phyloP scores from a whole-genome alignment of 2,797 vertebrate species.

The Pipistrellus nathusii region DNA sequence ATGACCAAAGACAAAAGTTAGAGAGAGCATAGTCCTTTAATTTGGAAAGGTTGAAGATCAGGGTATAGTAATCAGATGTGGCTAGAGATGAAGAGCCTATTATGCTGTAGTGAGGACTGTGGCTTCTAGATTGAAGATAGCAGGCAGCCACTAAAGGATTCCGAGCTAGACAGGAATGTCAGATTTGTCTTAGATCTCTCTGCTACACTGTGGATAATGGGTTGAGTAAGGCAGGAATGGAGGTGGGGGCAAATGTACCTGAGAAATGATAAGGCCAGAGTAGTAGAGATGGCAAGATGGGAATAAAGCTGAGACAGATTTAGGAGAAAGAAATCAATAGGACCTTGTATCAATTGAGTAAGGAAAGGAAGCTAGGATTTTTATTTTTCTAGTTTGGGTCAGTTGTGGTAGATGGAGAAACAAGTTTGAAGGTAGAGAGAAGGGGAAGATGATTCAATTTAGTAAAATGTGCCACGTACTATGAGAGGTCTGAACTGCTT shows the following conservation, averaged over 20 bases:
- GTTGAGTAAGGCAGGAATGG: slow-evolving; percentile 9
- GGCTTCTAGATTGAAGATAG: slow-evolving; percentile 41
- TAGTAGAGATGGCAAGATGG: background rate
- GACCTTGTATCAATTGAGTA: background rate
- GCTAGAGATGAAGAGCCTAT: background rate
- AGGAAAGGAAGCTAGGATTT: slow-evolving; percentile 29
- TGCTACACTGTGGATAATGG: background rate
- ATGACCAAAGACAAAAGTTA: slow-evolving; percentile 25
- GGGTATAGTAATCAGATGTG: background rate
- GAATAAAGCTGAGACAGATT: slow-evolving; percentile 14
- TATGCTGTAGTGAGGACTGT: background rate
- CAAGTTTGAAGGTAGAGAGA: background rate
- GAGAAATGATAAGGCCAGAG: slow-evolving; percentile 6
- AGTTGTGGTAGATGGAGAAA: slow-evolving; percentile 12
- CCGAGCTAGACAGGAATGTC: slow-evolving; percentile 2
- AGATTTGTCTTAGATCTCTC: slow-evolving; percentile 45
- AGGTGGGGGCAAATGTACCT: background rate
- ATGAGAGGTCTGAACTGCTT: background rate
- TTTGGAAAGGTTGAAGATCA: slow-evolving; percentile 24
- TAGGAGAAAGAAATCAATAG: slow-evolving; percentile 22
- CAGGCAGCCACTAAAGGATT: slow-evolving; percentile 14
- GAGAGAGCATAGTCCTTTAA: background rate
- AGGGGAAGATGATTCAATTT: background rate
- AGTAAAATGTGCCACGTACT: slow-evolving; percentile 22
- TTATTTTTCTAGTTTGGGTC: slow-evolving; percentile 21